These are phyloP conservation scores for Procambarus virginalis DNA, from an alignment of 1,140 invertebrate species.

Conservation along the genomic window DNA sequence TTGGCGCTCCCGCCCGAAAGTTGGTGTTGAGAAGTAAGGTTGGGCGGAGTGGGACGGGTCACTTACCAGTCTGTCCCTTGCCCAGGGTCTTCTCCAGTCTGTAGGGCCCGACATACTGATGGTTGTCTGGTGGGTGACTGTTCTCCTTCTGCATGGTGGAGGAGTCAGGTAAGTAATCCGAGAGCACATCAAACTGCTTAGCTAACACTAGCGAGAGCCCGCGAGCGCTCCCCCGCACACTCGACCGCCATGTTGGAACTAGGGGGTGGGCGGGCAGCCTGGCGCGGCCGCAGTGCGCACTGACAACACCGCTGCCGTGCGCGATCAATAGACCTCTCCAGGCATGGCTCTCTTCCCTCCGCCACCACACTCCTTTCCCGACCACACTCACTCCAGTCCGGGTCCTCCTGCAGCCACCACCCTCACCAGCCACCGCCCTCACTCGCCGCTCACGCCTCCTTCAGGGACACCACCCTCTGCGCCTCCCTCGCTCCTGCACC, in stretches of 20 bases:
- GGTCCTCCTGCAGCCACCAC: conserved; percentile 10
- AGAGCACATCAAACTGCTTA: conserved; percentile 65
- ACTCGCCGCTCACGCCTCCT: neutral
- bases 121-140: conserved; percentile 72
- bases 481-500: neutral
- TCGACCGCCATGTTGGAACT: conserved; percentile 67
- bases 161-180: conserved; percentile 59
- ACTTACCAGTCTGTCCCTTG: conserved; percentile 98
- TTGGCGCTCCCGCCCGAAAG: conserved; percentile 55
- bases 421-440: conserved; percentile 2
- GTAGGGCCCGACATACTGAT: conserved; percentile 97
- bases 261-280: conserved; percentile 63
- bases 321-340: conserved; percentile 44
- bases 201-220: conserved; percentile 60
- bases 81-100: conserved; percentile 98
- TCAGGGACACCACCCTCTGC: neutral
- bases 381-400: neutral
- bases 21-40: conserved; percentile 49
- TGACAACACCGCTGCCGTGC: conserved; percentile 46
- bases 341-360: conserved; percentile 44
- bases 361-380: neutral
- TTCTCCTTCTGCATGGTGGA: conserved; percentile 73
- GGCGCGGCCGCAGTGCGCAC: conserved; percentile 64
- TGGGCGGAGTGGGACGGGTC: conserved; percentile 7
- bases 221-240: conserved; percentile 62